Base-by-base conservation (phyloP, 2,888 invertebrate species). In the Polia nebulosa region DNA sequence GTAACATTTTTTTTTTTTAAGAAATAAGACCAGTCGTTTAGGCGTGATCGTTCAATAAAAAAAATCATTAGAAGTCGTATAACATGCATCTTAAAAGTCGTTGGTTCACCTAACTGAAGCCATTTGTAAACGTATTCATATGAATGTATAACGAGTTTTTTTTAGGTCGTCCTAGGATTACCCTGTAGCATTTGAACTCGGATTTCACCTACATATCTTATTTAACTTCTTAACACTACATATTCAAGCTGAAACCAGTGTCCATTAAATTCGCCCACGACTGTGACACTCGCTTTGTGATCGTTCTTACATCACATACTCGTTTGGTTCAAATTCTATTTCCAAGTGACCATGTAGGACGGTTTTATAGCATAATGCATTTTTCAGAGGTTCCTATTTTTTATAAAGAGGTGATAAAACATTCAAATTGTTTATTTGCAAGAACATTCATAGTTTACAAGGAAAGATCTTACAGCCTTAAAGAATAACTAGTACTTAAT, bases 281-380 rank as follows among this genome's bases (percentile, higher is more conserved):
- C 25, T 69, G 9, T 34, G 45, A 51, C 49, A 51, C 44, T 39
- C 13, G 34, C 49, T 51, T 53, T 57, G 36, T 34, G 59, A 36
- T 36, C 27, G 34, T 52, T 60, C 39, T 63, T 56, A 75, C 58
- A 44, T 47, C 34, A 56, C 32, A 53, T 47, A 49, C 34, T 22
- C 52, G 36, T 55, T 49, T 45, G 17, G 36, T 45, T 32, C 45
- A 49, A 55, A 39, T 58, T 47, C 45, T 51, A 47, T 29, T 13
- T 29, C 15, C 27, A 34, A 49, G 47, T 63, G 25, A 36, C 11
- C 49, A 34, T 63, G 49, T 56, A 25, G 15, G 34, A 41, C 29
- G 34, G 15, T 36, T 71, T 71, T 32, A 61, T 47, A 3, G 29
- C 27, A 15, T 41, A n/a, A 25, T 72, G 72, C 20, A 58, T 72